Evolutionary conservation across 2,113 vertebrate species (phyloP).

Genomic region (Rhineura floridana): DNA sequence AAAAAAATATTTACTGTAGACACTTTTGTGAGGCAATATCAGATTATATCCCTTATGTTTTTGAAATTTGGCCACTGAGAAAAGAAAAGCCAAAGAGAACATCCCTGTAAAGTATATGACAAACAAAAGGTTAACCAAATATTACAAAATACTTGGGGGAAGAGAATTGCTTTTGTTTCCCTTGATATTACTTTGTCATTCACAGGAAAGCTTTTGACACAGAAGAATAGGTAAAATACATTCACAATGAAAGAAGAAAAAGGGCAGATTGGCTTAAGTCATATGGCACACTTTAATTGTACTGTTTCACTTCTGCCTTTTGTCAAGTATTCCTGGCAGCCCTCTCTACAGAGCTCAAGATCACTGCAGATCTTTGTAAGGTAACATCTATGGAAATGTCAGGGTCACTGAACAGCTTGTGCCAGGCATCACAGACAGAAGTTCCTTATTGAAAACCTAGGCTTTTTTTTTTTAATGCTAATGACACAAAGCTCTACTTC

Average conservation of each 20-base stretch:
- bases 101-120: not conserved
- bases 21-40: not conserved
- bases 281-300: not conserved
- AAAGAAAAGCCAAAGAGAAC: not conserved
- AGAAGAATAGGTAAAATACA: not conserved
- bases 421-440: not conserved
- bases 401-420: constrained; percentile 20
- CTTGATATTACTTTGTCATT: not conserved
- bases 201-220: not conserved
- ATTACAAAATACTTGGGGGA: fast-evolving
- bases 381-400: constrained; percentile 16
- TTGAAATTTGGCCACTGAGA: not conserved
- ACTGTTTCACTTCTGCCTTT: not conserved
- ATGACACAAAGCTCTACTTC: too few species aligned
- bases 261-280: constrained; percentile 18
- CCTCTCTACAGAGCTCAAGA: not conserved
- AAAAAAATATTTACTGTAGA: not conserved
- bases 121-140: fast-evolving
- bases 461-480: not conserved
- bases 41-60: not conserved
- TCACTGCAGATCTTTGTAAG: not conserved
- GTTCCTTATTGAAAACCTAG: constrained; percentile 19
- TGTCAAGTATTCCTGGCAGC: constrained; percentile 1
- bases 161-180: fast-evolving
- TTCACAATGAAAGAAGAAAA: not conserved